phyloP scores from a whole-genome alignment of 2,888 invertebrate genomes.

The Andrena dorsata region DNA sequence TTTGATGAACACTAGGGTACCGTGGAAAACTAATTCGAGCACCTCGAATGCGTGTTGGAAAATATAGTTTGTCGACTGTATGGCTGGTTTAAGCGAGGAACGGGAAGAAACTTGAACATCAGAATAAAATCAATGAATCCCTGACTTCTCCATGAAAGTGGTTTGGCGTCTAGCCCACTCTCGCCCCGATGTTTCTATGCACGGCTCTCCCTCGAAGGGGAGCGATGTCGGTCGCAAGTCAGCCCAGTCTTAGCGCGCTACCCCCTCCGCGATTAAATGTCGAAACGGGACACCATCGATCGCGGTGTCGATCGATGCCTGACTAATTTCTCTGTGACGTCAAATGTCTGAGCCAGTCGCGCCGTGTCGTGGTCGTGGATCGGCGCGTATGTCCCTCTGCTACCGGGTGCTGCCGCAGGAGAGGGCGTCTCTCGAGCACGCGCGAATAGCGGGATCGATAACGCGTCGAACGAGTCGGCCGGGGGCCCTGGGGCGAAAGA shows the following conservation, averaged over 20 bases:
- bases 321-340: slow-evolving; percentile 62
- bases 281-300: slow-evolving; percentile 62
- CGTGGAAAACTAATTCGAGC: no score
- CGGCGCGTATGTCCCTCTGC: slow-evolving; percentile 42
- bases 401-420: slow-evolving; percentile 45
- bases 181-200: no score
- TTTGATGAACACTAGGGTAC: no score
- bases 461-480: slow-evolving; percentile 58
- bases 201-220: no score
- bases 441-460: slow-evolving; percentile 80
- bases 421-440: slow-evolving; percentile 76
- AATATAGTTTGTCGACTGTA: no score
- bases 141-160: no score
- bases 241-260: slow-evolving; percentile 4
- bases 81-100: no score
- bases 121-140: no score
- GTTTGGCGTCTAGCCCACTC: no score
- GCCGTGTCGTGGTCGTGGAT: slow-evolving; percentile 62
- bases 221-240: neutral
- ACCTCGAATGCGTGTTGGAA: no score
- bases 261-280: slow-evolving; percentile 2
- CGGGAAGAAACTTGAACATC: no score
- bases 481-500: slow-evolving; percentile 42
- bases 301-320: slow-evolving; percentile 58
- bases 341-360: slow-evolving; percentile 53